Evolutionary conservation across 2,113 vertebrate species (phyloP), one percentile per base, ranked within the genome.

Genomic region (Centropristis striata): DNA sequence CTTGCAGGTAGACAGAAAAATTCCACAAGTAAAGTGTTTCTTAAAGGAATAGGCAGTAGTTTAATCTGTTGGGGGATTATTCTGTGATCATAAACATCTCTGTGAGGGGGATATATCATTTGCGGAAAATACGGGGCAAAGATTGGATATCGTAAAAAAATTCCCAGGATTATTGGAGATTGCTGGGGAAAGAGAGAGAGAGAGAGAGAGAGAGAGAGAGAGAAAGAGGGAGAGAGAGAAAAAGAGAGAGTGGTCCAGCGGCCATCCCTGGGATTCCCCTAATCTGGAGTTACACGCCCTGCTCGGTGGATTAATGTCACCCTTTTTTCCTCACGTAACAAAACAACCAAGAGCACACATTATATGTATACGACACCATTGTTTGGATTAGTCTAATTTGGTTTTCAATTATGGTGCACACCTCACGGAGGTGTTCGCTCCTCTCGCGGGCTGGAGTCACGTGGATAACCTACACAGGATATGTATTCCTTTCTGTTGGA

Each of bases 401-500:
- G 88, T 86, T 86, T 87, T 80, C 75, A 69, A 49, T 83, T 60
- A 85, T 82, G 20, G 54, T 70, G 74, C 80, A 66, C 74, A 70
- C 78, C 81, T 88, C 71, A 53, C 47, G 58, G 80, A 80, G 86
- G 80, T 76, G 79, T 74, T 86, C 57, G 71, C 84, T 69, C 68
- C 80, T 81, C 66, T 85, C 78, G 53, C 71, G 80, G 84, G 80
- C 89, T 81, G 92, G 93, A 94, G 85, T 85, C 75, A 86, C 78
- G 66, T 91, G 95, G 95, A 98, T 97, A 92, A 96, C 95, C 84
- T 91, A 80, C 91, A 78, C 81, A 90, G 95, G 94, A 95, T 95
- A 94, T 95, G 89, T 96, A 94, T 93, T 92, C 93, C 93, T 95
- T 88, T 89, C 94, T 93, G 94, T 92, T 96, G 98, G 98, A 99